Conservation (phyloP, 2,888 invertebrate genomes). For the Ommatoiulus sabulosus region DNA sequence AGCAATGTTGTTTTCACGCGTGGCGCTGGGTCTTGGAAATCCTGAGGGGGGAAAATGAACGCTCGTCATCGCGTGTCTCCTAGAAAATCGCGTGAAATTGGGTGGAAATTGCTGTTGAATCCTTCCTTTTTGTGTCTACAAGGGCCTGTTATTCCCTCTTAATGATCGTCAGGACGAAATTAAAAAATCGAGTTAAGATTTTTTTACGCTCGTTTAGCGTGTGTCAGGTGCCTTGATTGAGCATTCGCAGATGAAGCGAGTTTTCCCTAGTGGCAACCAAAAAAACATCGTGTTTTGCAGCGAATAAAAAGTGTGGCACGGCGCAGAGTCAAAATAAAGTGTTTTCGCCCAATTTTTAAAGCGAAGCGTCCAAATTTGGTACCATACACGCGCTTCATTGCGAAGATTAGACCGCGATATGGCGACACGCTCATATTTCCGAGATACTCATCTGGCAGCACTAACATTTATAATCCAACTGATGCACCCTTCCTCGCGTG, state of each 20-base stretch:
- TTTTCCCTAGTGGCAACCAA: constrained; percentile 2
- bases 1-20: neutral
- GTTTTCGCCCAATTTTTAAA: neutral
- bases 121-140: constrained; percentile 43
- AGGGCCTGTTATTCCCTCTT: neutral
- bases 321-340: neutral
- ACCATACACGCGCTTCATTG: neutral
- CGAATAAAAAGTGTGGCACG: neutral
- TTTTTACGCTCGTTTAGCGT: neutral
- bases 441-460: neutral
- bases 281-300: constrained; percentile 13
- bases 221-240: constrained; percentile 43
- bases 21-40: neutral
- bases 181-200: constrained; percentile 40
- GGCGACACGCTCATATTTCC: neutral
- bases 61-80: neutral
- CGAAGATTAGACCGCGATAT: neutral
- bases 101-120: constrained; percentile 10
- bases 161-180: constrained; percentile 23
- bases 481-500: neutral
- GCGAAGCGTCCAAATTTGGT: neutral
- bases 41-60: neutral
- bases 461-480: neutral
- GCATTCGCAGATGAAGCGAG: neutral
- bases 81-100: constrained; percentile 39